Evolutionary conservation across 1,140 invertebrate genomes (phyloP), one percentile per base, ranked within the genome.

Genomic region (Anastatus disparis): DNA sequence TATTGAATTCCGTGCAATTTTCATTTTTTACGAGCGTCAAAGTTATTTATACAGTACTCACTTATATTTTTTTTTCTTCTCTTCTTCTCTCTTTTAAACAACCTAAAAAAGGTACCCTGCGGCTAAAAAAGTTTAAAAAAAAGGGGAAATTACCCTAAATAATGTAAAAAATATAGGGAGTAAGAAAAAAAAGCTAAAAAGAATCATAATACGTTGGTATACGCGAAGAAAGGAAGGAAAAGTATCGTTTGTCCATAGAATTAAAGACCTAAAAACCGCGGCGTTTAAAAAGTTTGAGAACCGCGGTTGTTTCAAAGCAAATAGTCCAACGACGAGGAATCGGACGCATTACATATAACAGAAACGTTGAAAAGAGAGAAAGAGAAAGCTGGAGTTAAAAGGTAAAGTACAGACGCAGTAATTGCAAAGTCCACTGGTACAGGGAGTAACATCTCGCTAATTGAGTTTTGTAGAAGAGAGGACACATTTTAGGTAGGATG

Each of bases 341-440:
- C 35, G 10, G 20, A 53, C 17, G 38, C n/a, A 26, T 29, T 58
- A 27, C n/a, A n/a, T n/a, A n/a, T n/a, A 63, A 7, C n/a, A 27
- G 13, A 29, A 35, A 3, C 7, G 13, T 27, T 2, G 38, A 46
- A 27, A 9, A 6, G 44, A 50, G 27, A 10, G n/a, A 29, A 1
- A 44, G n/a, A 50, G 27, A 13, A 1, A 24, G 42, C n/a, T n/a
- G 1, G 40, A 24, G 58, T 6, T 38, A 17, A 52, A 42, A 44
- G n/a, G 42, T 22, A 42, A 62, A 61, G 56, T 56, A 71, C 69
- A 71, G 65, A 71, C 69, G 61, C 35, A 71, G 61, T 71, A 71
- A 71, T 71, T 71, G 61, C 69, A 46, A 20, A 50, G 15, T 42
- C 48, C 52, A 38, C 38, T n/a, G n/a, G n/a, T n/a, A n/a, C n/a